A percentile compares a stretch with the other conserved stretches of the same genome.
Evolutionary conservation across 2,888 invertebrate species (phyloP).

Genomic region (Hypercompe scribonia): DNA sequence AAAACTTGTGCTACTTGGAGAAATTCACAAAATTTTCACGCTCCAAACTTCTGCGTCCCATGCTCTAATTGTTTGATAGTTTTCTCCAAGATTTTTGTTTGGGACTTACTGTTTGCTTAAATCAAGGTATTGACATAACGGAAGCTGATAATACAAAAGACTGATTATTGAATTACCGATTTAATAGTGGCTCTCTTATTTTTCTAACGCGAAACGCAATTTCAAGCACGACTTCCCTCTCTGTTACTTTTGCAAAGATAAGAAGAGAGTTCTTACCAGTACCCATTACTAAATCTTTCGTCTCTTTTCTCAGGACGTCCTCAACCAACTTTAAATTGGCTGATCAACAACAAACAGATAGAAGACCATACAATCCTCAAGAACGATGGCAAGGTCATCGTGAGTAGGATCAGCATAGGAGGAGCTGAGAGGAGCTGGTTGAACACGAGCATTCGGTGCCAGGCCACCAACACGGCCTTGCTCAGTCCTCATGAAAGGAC

Average conservation of each 20-base stretch:
- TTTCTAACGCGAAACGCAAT: too few species aligned
- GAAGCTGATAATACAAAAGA: not conserved
- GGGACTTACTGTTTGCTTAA: conserved; percentile 12
- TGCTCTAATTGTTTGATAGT: conserved; percentile 47
- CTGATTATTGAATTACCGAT: not conserved
- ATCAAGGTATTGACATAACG: conserved; percentile 6
- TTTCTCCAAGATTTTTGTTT: conserved; percentile 39
- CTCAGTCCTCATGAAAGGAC: conserved; percentile 92
- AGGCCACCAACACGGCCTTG: conserved; percentile 93
- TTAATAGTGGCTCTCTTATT: not conserved
- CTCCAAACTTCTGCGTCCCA: conserved; percentile 33
- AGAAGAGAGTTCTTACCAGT: not conserved
- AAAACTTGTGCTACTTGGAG: conserved; percentile 39
- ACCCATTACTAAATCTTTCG: not conserved
- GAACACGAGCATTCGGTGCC: conserved; percentile 94
- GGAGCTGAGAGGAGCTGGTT: conserved; percentile 91
- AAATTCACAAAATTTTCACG: conserved; percentile 43
- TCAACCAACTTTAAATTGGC: conserved; percentile 92
- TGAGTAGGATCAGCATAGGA: conserved; percentile 91
- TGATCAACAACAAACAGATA: conserved; percentile 90
- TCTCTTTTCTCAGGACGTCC: conserved; percentile 89
- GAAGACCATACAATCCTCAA: conserved; percentile 90
- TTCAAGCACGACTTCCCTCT: not conserved
- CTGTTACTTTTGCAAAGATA: not conserved
- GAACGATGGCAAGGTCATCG: conserved; percentile 90